Percentiles rank a stretch among this genome's conserved stretches.
These are phyloP conservation scores for Rhineura floridana DNA, from an alignment of 2,113 vertebrate species.

Conservation along the genomic window DNA sequence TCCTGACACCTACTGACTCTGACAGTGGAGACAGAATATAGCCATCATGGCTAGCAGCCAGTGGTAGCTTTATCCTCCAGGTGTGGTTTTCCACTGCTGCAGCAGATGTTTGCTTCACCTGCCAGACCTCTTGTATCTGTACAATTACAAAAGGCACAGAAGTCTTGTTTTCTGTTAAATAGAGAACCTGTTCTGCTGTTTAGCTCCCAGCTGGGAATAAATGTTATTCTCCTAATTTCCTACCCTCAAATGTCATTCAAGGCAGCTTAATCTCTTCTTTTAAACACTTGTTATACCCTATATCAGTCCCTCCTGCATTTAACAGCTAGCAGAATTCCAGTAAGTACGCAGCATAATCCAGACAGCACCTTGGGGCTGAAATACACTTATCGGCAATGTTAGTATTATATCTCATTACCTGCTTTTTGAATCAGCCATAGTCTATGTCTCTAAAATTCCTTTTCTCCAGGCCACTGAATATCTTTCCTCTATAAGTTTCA, in stretches of 20 bases:
- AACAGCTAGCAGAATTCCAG: neutral
- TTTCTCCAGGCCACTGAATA: slow-evolving; percentile 19
- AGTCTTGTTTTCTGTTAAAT: neutral
- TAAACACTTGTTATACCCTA: neutral
- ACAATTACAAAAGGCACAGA: neutral
- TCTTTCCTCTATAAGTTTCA: slow-evolving; percentile 17
- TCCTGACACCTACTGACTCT: too few species aligned
- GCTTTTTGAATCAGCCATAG: slow-evolving; percentile 11
- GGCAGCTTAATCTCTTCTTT: neutral
- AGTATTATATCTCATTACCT: slow-evolving; percentile 5
- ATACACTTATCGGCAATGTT: neutral
- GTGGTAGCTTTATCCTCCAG: too few species aligned
- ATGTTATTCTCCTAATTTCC: neutral
- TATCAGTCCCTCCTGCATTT: neutral
- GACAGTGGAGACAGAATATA: too few species aligned
- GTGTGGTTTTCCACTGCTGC: neutral
- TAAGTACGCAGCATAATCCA: neutral
- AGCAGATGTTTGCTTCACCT: neutral
- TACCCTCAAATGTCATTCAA: neutral
- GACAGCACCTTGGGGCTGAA: neutral
- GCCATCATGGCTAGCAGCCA: too few species aligned
- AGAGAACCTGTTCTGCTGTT: neutral
- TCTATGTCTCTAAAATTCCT: neutral
- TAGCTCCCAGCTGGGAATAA: neutral
- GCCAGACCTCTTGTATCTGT: too few species aligned